Base-by-base conservation (phyloP, 2,888 invertebrate species). In the Pardosa pseudoannulata region DNA sequence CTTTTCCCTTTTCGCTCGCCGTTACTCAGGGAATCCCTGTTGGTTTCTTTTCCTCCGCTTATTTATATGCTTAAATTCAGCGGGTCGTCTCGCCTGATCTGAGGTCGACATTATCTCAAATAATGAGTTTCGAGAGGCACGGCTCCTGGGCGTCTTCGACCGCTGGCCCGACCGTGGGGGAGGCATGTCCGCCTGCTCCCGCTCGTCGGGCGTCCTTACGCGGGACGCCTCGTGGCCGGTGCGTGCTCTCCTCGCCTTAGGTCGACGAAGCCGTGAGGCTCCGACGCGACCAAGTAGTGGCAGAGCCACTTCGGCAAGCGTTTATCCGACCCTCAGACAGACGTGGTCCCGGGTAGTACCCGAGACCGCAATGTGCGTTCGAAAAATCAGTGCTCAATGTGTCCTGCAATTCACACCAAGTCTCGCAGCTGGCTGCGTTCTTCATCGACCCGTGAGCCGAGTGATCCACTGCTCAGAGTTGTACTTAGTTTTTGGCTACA, bases 21-120 rank as follows among this genome's bases (percentile, higher is more conserved):
- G 67, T 93, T 94, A 94, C 93, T 94, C 91, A 91, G 93, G 93
- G 92, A 93, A 94, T 93, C 93, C 92, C 93, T 89, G 93, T 93
- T 93, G 92, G 93, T 94, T 94, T 94, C 93, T 94, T 94, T 94
- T 94, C 94, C 94, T 94, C 94, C 93, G 93, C 94, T 94, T 93
- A 94, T 91, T 94, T 92, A 94, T 94, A 94, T 94, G 94, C 94
- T 94, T 93, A 94, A 94, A 92, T 93, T 92, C 91, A 90, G 92
- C 91, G 91, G 92, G 92, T 92, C 90, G 72, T 91, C 91, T 89
- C 90, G 90, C 89, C 91, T 90, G 90, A 80, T 80, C 80, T 80
- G 80, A 80, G 80, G 80, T 80, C 80, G 80, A 80, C 80, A 79
- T n/a, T n/a, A n/a, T n/a, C n/a, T n/a, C n/a, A n/a, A n/a, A n/a